Percentiles rank a stretch among this genome's conserved stretches.
phyloP scores from a whole-genome alignment of 2,888 invertebrate genomes.

The Tipula helvola region DNA sequence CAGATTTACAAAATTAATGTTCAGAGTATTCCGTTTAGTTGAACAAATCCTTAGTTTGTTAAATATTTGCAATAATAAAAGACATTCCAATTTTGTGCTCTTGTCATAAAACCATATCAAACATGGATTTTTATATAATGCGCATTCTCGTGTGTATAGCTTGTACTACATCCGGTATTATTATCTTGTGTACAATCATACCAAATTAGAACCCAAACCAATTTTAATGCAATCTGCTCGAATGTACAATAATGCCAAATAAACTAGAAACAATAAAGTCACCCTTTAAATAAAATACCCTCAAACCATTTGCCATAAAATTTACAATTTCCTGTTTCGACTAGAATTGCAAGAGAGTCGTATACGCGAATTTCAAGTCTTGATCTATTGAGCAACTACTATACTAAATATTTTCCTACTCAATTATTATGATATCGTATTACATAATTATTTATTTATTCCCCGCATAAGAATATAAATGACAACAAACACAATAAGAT shows the following conservation, averaged over 20 bases:
- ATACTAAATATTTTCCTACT: neutral
- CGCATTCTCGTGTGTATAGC: neutral
- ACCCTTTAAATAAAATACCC: neutral
- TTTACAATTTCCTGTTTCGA: neutral
- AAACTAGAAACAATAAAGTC: neutral
- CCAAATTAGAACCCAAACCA: neutral
- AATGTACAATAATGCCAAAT: neutral
- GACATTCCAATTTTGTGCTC: no score
- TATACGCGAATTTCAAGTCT: neutral
- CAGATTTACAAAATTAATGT: no score
- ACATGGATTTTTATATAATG: no score
- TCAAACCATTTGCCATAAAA: neutral
- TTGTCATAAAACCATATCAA: no score
- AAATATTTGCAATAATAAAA: no score
- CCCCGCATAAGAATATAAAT: neutral
- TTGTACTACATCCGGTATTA: neutral
- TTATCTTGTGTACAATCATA: neutral
- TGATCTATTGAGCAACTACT: neutral
- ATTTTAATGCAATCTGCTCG: neutral
- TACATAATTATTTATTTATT: neutral
- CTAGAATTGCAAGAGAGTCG: neutral
- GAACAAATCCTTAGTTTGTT: no score
- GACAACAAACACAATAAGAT: neutral
- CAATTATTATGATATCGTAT: neutral
- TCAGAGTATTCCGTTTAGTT: no score